Conservation (phyloP, 1,140 invertebrate genomes). For the Lepidurus couesii region DNA sequence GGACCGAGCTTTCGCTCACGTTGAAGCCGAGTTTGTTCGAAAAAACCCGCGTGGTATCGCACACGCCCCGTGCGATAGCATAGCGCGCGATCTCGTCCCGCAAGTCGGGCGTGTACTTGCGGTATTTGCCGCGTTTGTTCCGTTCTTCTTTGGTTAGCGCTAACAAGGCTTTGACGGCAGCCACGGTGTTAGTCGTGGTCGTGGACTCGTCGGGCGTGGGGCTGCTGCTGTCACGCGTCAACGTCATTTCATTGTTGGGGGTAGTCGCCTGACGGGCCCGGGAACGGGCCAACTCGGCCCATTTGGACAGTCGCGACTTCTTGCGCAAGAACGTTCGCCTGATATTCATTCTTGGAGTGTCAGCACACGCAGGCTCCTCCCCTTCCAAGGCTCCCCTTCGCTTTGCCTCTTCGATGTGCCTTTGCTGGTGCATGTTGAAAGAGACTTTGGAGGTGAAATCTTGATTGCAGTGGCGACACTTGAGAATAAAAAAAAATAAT, state of each 20-base stretch:
- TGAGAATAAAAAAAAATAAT: neutral
- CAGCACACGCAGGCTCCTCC: slow-evolving; percentile 36
- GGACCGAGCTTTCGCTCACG: slow-evolving; percentile 44
- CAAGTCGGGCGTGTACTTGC: slow-evolving; percentile 43
- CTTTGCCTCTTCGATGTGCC: slow-evolving; percentile 42
- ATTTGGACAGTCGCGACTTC: neutral
- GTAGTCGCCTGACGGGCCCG: neutral
- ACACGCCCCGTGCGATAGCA: slow-evolving; percentile 38
- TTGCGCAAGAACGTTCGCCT: neutral
- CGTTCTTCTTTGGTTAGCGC: slow-evolving; percentile 43
- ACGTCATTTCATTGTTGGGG: neutral
- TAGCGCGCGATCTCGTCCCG: slow-evolving; percentile 44
- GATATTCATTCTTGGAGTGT: slow-evolving; percentile 26
- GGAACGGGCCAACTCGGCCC: neutral
- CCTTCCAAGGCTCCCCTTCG: slow-evolving; percentile 40
- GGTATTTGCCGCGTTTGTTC: slow-evolving; percentile 43
- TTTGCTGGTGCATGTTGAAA: slow-evolving; percentile 43
- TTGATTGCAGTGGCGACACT: slow-evolving; percentile 44
- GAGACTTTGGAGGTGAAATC: slow-evolving; percentile 44
- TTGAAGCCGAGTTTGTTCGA: slow-evolving; percentile 39
- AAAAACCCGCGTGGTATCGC: slow-evolving; percentile 37
- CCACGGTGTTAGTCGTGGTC: slow-evolving; percentile 38
- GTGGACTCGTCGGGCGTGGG: neutral
- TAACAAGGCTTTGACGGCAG: slow-evolving; percentile 42
- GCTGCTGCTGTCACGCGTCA: neutral